Evolutionary conservation across 2,797 vertebrate genomes (phyloP), one percentile per base, ranked within the genome.

Genomic region (Rhinophrynus dorsalis): DNA sequence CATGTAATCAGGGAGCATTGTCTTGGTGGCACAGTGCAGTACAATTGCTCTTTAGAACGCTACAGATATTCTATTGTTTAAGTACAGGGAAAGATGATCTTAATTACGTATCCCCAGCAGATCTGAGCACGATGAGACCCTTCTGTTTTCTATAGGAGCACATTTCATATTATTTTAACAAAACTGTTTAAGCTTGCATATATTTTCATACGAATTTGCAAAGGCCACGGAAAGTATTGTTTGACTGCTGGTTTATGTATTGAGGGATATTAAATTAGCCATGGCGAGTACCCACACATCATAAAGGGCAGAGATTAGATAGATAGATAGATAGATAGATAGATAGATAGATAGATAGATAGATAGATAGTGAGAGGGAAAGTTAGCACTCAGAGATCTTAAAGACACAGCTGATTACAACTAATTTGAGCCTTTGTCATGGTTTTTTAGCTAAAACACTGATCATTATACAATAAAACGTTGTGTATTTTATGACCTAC

Each of bases 61-160:
- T 76, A 75, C 65, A 48, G 75, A 75, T 70, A 70, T 77, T 81
- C 52, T 77, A 74, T 71, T 68, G 58, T 77, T 77, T 79, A 78
- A 77, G 74, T 69, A 79, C 75, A 74, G 30, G 76, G 79, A 76
- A 80, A 75, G 75, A 75, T 80, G 77, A 70, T 18, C 76, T 76
- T 78, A 82, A 82, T 79, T 79, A 79, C 78, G 66, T 71, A 70
- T 76, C 77, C 77, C 75, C 67, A 74, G 68, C 65, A 17, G 30
- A 76, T 76, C 62, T 68, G 74, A 78, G 75, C 18, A 27, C 68
- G 65, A 77, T 68, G 50, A 72, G 79, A 66, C 76, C 74, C 71
- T 77, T 42, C 58, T 80, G 74, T 76, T 79, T 78, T 80, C 75
- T 77, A 67, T 77, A 30, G 75, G 73, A 70, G 60, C 79, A 74